These are phyloP conservation scores for Atethmia centrago DNA, from an alignment of 2,888 invertebrate genomes.

Conservation along the genomic window DNA sequence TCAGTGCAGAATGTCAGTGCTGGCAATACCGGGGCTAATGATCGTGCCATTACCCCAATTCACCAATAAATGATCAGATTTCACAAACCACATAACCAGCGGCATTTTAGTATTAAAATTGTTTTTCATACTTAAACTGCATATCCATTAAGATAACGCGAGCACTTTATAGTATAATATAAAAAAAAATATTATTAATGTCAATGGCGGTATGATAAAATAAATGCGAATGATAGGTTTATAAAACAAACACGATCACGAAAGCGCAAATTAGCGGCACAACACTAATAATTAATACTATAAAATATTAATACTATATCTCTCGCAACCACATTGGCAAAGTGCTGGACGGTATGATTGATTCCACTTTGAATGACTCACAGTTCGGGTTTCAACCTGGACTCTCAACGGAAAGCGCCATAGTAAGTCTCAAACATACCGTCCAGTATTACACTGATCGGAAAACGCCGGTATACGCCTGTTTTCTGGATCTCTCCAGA, in stretches of 20 bases:
- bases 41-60: neutral
- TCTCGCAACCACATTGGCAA: too few relatives aligned
- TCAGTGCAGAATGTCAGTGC: too few relatives aligned
- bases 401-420: too few relatives aligned
- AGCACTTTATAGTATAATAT: conserved; percentile 42
- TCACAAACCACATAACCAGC: conserved; percentile 16
- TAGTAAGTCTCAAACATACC: too few relatives aligned
- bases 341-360: too few relatives aligned
- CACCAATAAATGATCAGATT: conserved; percentile 27
- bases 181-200: too few relatives aligned
- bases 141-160: conserved; percentile 55
- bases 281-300: conserved; percentile 25
- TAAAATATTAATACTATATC: too few relatives aligned
- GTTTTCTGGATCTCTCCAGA: too few relatives aligned
- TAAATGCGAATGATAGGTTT: conserved; percentile 38
- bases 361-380: too few relatives aligned
- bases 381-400: too few relatives aligned
- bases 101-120: conserved; percentile 37
- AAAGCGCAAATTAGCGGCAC: conserved; percentile 47
- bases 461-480: too few relatives aligned
- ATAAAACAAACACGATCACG: conserved; percentile 46
- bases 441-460: too few relatives aligned
- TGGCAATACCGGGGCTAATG: neutral
- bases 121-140: conserved; percentile 41
- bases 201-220: conserved; percentile 36